phyloP scores from a whole-genome alignment of 2,113 vertebrate genomes.

The Dolichotis patagonum region DNA sequence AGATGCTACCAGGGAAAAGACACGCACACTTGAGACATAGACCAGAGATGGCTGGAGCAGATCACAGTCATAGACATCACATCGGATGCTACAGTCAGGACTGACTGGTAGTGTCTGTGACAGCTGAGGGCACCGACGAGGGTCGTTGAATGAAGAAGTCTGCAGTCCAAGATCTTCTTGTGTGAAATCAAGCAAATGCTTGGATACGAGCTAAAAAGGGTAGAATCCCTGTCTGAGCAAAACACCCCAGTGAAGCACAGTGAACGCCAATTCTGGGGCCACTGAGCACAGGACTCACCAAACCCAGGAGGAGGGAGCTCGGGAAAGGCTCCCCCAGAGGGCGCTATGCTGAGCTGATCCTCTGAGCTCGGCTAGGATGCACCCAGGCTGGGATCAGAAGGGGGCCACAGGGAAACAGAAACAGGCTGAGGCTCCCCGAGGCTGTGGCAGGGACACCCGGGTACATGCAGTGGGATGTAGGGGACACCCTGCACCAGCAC shows the following conservation, averaged over 20 bases:
- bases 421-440: background rate
- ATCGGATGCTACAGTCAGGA: background rate
- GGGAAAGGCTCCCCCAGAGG: background rate
- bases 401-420: background rate
- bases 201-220: too few species aligned
- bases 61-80: background rate
- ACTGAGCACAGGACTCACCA: background rate
- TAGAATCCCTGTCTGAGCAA: background rate
- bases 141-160: background rate
- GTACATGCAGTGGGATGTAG: accelerated
- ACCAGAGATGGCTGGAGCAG: background rate
- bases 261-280: background rate
- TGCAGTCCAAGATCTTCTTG: background rate
- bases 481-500: accelerated
- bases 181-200: background rate
- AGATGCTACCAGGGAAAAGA: background rate
- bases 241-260: background rate
- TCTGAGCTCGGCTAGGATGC: background rate
- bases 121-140: background rate
- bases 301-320: background rate
- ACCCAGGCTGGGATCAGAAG: background rate
- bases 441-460: background rate
- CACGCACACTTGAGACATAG: background rate
- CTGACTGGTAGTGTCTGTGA: background rate
- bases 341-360: background rate